Evolutionary conservation across 2,113 vertebrate species (phyloP).

Genomic region (Climacteris rufus): DNA sequence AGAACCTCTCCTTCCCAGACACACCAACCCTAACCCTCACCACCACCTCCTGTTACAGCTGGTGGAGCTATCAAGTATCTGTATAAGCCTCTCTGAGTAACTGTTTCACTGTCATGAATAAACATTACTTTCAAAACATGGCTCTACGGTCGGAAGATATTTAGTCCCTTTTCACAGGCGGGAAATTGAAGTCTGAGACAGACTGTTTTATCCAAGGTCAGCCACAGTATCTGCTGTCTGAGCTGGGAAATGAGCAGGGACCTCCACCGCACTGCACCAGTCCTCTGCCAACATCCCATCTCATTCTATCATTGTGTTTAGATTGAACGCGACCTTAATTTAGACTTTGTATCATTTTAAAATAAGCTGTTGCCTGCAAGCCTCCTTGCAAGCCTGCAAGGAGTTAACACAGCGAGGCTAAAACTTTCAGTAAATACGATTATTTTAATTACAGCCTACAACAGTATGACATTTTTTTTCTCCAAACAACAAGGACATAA

Average conservation of each 20-base stretch:
- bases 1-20: not conserved
- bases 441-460: conserved; percentile 21
- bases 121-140: not conserved
- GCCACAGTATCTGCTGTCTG: not conserved
- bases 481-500: conserved; percentile 53
- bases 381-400: not conserved
- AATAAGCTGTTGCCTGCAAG: not conserved
- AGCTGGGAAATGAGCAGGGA: not conserved
- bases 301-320: not conserved
- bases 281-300: not conserved
- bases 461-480: not conserved
- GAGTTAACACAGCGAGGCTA: not conserved
- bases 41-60: not conserved
- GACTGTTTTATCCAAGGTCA: conserved; percentile 32
- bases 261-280: not conserved
- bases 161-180: not conserved
- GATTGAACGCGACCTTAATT: not conserved
- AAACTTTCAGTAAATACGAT: not conserved
- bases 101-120: not conserved
- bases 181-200: not conserved
- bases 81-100: not conserved
- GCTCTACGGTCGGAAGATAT: not conserved
- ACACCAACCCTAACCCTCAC: too few relatives aligned
- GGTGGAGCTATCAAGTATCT: not conserved
- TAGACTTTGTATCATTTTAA: not conserved